Conservation (phyloP, 2,888 invertebrate species). For the Phania funesta region DNA sequence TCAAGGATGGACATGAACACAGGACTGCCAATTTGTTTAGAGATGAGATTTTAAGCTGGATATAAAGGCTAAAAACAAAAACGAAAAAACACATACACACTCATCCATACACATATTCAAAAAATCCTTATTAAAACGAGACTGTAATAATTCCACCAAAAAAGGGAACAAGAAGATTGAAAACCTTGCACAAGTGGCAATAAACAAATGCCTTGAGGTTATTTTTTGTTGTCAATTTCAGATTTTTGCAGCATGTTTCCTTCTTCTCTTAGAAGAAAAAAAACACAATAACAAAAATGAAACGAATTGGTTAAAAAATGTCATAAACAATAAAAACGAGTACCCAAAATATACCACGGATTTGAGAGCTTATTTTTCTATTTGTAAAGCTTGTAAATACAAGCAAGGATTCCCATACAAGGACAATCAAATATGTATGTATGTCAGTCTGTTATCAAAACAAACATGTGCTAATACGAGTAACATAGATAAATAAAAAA, state of each 20-base stretch:
- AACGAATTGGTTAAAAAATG: conserved; percentile 12
- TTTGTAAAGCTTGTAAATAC: too few relatives aligned
- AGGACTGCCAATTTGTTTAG: neutral
- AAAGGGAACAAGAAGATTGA: conserved; percentile 4
- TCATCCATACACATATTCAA: neutral
- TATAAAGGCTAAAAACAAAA: neutral
- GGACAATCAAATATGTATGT: too few relatives aligned
- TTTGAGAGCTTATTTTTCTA: neutral
- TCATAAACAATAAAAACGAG: conserved; percentile 18
- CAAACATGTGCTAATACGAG: too few relatives aligned
- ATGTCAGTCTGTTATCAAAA: too few relatives aligned
- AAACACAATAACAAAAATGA: too few relatives aligned
- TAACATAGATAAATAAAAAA: too few relatives aligned
- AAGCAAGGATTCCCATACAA: too few relatives aligned
- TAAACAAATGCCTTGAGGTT: conserved; percentile 50
- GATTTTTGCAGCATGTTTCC: neutral
- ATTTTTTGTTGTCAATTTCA: conserved; percentile 46
- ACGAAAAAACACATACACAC: too few relatives aligned
- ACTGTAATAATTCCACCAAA: conserved; percentile 49
- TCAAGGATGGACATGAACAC: neutral
- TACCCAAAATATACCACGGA: conserved; percentile 11
- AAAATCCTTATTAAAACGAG: conserved; percentile 55
- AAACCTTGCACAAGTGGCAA: conserved; percentile 31
- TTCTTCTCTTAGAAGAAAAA: neutral
- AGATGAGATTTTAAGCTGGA: conserved; percentile 10